Base-by-base conservation (phyloP, 2,797 vertebrate genomes). In the Acanthurus tractus region DNA sequence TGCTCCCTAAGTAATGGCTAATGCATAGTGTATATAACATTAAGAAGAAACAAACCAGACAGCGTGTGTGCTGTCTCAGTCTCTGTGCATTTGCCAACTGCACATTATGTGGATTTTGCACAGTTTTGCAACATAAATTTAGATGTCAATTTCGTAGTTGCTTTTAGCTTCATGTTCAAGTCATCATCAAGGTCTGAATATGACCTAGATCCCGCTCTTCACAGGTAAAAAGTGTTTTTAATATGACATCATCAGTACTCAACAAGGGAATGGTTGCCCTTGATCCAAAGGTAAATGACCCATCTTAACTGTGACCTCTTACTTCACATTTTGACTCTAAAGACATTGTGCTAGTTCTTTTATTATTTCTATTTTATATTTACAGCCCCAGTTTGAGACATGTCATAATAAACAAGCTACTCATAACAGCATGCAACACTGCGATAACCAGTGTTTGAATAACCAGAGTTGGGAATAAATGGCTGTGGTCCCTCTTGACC, bases 1-100 rank as follows among this genome's bases (percentile, higher is more conserved):
- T 2, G 38, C 76, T 86, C 52, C 40, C 70, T 71, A n/a, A 52
- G 59, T 52, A 69, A 76, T 40, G 7, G 25, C 1, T 3, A 67
- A 49, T 69, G 29, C 53, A 7, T n/a, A 18, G 38, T 20, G 42
- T 54, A 58, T 52, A 50, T 44, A 52, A 70, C 42, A 49, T 34
- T 3, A 13, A 56, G 2, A 25, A n/a, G 20, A 62, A 15, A 59
- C 3, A 22, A 13, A 40, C 22, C 25, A 29, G 25, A 34, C 29
- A 34, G 29, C 6, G 5, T 34, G 29, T 34, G 29, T 34, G 29
- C 29, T 34, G 29, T 34, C 29, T 34, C 29, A 34, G 11, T 63
- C 3, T 8, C 14, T n/a, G 13, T 11, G 15, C 11, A 20, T 63
- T 3, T 11, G 38, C 45, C 34, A n/a, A 8, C 4, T 10, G 29